Evolutionary conservation across 2,888 invertebrate species (phyloP), one percentile per base, ranked within the genome.

Genomic region (Apamea sordens): DNA sequence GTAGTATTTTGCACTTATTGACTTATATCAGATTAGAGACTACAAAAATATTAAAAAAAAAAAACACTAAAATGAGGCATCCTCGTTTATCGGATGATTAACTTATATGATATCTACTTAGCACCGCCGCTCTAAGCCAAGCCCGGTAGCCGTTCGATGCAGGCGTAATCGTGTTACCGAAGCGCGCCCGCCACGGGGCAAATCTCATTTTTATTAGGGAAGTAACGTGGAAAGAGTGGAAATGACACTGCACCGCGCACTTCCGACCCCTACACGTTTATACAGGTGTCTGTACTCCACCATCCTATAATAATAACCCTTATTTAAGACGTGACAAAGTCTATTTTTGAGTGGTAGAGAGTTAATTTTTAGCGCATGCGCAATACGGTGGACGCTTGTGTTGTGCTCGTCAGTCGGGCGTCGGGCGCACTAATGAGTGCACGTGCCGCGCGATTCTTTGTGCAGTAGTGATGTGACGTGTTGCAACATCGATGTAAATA

Each of bases 211-310:
- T 95, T 96, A 96, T 95, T 95, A 94, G 94, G 93, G 95, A 94
- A 95, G 94, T 94, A 93, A 94, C 93, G 95, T 95, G 94, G 94
- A 94, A 94, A 93, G 93, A 95, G 95, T 95, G 95, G 95, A 95
- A 96, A 95, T 96, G 96, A 96, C 96, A 95, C 94, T 96, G 96
- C 96, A 96, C 94, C 95, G 93, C 93, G 93, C 93, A 95, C 95
- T 96, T 96, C 96, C 96, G 94, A 95, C 94, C 95, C 92, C 94
- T 91, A 92, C 92, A 90, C 92, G 93, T 91, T 92, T 94, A 92
- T 93, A 96, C 96, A 96, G 96, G 96, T 96, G 96, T 95, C 95
- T 92, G 93, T 91, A 56, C n/a, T 32, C 28, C 6, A 10, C 41
- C 4, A 18, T 83, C 79, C 67, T 24, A 71, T 1, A 90, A 90